Percentiles rank a stretch among this genome's conserved stretches.
These are phyloP conservation scores for Emys orbicularis DNA, from an alignment of 2,797 vertebrate species.

Conservation along the genomic window DNA sequence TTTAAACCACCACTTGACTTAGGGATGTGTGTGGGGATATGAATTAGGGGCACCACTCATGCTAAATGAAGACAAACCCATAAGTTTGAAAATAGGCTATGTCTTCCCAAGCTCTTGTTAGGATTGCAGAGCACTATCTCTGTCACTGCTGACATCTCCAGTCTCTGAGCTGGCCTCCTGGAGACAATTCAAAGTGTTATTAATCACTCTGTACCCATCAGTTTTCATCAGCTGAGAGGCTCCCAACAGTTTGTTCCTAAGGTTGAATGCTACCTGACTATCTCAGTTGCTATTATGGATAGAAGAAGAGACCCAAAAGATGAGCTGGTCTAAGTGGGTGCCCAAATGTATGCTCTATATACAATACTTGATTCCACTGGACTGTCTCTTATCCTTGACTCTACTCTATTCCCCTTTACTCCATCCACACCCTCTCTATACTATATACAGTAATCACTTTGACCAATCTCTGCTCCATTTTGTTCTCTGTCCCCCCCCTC, in stretches of 20 bases:
- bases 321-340: not conserved
- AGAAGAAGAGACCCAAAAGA: not conserved
- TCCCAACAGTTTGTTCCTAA: not conserved
- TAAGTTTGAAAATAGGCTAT: not conserved
- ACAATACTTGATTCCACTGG: not conserved
- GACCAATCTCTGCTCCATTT: not conserved
- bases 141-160: not conserved
- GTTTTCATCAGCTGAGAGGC: not conserved
- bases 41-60: not conserved
- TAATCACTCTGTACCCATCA: not conserved
- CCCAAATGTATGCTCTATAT: not conserved
- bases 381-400: not conserved
- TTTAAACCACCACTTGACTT: not conserved
- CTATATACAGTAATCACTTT: not conserved
- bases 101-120: not conserved
- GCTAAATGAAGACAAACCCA: not conserved
- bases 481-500: not conserved
- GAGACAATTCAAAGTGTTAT: not conserved
- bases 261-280: not conserved
- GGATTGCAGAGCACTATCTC: not conserved
- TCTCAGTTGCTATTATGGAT: not conserved
- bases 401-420: not conserved
- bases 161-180: not conserved
- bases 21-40: not conserved
- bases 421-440: not conserved